Percentiles rank a stretch among this genome's conserved stretches.
These are phyloP conservation scores for Cerceris rybyensis DNA, from an alignment of 2,888 invertebrate genomes.

Conservation along the genomic window DNA sequence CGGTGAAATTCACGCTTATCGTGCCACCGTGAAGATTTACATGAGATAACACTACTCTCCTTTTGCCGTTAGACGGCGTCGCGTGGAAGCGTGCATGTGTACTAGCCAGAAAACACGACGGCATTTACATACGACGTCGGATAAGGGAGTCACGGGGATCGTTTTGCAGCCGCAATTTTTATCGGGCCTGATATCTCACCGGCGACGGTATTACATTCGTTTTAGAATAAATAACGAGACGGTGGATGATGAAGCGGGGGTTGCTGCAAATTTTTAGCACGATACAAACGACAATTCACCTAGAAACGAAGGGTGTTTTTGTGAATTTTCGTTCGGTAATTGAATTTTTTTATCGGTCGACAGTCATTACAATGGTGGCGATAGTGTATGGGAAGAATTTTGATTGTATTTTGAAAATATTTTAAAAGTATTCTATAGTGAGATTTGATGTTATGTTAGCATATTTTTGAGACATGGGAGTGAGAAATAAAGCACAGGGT, in stretches of 20 bases:
- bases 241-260: constrained; percentile 53
- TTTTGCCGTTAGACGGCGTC: constrained; percentile 60
- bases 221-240: constrained; percentile 60
- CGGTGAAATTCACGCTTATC: constrained; percentile 78
- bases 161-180: constrained; percentile 69
- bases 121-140: constrained; percentile 68
- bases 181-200: constrained; percentile 66
- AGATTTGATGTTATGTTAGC: no score
- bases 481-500: no score
- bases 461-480: no score
- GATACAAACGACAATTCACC: no score
- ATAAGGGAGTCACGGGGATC: constrained; percentile 69
- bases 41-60: constrained; percentile 75
- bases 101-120: constrained; percentile 65
- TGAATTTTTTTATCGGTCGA: no score
- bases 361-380: no score
- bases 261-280: background rate
- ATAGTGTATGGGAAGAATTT: no score
- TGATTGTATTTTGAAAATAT: no score
- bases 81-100: constrained; percentile 53
- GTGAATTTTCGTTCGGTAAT: no score
- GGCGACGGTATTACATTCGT: constrained; percentile 51
- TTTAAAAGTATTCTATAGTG: no score
- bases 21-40: constrained; percentile 77
- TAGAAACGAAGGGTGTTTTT: no score